phyloP scores from a whole-genome alignment of 2,113 vertebrate genomes.

The Malurus elegans region DNA sequence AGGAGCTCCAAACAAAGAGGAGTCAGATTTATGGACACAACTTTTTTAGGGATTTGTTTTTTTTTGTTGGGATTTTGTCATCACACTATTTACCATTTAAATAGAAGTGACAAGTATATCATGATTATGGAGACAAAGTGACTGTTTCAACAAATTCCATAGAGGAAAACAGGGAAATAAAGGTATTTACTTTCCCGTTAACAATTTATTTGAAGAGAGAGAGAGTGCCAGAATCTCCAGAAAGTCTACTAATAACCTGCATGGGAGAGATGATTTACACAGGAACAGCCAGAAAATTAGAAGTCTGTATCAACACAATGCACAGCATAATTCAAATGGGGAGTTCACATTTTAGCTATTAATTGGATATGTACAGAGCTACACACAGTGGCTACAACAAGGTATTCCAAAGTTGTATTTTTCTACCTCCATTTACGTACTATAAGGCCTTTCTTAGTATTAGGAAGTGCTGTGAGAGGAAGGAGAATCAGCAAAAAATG shows the following conservation, averaged over 20 bases:
- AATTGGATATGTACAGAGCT: accelerated
- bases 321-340: neutral
- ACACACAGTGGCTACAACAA: neutral
- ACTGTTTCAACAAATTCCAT: neutral
- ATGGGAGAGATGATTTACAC: neutral
- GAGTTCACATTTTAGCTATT: neutral
- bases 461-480: neutral
- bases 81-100: neutral
- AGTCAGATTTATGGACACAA: neutral
- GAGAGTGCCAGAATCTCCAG: neutral
- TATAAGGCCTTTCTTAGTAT: neutral
- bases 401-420: neutral
- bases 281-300: neutral
- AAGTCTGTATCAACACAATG: neutral
- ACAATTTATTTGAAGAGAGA: neutral
- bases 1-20: neutral
- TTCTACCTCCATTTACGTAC: neutral
- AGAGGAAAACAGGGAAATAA: neutral
- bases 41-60: neutral
- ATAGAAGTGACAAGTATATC: neutral
- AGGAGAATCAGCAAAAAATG: neutral
- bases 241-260: neutral
- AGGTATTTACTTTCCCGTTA: neutral
- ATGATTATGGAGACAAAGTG: neutral
- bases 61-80: neutral